Percentiles rank a stretch among this genome's conserved stretches.
These are phyloP conservation scores for Tor tambroides DNA, from an alignment of 2,113 vertebrate species.

Conservation along the genomic window DNA sequence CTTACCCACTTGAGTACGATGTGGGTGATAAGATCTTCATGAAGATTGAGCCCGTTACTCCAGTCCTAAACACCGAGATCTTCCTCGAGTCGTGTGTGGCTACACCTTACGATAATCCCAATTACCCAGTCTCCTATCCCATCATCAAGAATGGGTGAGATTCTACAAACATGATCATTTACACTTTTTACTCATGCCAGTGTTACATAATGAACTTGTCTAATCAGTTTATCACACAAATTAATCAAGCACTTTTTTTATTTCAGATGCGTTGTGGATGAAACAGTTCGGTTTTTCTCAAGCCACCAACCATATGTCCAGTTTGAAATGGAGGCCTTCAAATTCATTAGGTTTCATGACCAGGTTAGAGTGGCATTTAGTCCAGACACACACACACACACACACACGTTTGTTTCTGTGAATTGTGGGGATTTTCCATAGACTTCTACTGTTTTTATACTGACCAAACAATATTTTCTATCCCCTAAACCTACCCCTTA, in stretches of 20 bases:
- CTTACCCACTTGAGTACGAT: constrained; percentile 66
- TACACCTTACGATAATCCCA: constrained; percentile 71
- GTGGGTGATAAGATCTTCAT: constrained; percentile 67
- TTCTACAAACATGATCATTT: not conserved
- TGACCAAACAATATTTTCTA: no score
- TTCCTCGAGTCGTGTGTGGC: constrained; percentile 77
- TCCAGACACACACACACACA: not conserved
- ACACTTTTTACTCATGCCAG: not conserved
- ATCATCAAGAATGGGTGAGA: constrained; percentile 75
- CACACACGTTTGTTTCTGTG: no score
- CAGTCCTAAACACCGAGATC: constrained; percentile 68
- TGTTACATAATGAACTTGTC: not conserved
- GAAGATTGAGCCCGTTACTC: constrained; percentile 64
- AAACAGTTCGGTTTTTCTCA: constrained; percentile 59
- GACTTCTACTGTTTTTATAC: no score
- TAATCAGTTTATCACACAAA: not conserved
- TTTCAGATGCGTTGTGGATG: constrained; percentile 68
- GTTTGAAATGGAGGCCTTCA: constrained; percentile 75
- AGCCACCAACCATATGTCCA: constrained; percentile 51
- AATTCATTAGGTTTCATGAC: constrained; percentile 73
- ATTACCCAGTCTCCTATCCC: constrained; percentile 63
- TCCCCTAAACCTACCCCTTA: no score
- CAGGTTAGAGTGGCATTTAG: constrained; percentile 59
- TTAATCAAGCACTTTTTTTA: not conserved
- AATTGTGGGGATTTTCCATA: no score